Evolutionary conservation across 2,113 vertebrate species (phyloP).

Genomic region (Neodontobutis hainanensis): DNA sequence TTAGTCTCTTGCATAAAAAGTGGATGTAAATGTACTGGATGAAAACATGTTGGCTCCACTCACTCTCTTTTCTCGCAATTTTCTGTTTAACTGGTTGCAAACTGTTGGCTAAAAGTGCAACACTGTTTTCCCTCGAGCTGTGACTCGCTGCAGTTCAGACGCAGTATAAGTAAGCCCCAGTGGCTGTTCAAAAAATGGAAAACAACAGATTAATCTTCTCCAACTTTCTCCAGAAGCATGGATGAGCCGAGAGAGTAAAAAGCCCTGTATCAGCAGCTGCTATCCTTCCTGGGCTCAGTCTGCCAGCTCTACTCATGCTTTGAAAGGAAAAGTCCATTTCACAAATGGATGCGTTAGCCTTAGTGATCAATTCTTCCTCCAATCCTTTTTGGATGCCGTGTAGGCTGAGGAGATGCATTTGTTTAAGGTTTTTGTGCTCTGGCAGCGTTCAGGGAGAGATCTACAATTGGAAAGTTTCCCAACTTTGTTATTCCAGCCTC

Average conservation of each 20-base stretch:
- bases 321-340: slow-evolving; percentile 64
- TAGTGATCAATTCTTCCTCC: slow-evolving; percentile 45
- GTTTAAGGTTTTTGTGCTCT: slow-evolving; percentile 45
- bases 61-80: not conserved
- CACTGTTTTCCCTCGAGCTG: slow-evolving; percentile 21
- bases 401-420: slow-evolving; percentile 7
- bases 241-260: slow-evolving; percentile 41
- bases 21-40: too few species aligned
- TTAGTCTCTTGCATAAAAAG: too few species aligned
- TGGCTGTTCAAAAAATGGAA: slow-evolving; percentile 53
- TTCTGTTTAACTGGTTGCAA: slow-evolving; percentile 7
- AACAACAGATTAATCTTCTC: slow-evolving; percentile 63
- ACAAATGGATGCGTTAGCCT: slow-evolving; percentile 55
- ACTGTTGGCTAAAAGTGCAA: slow-evolving; percentile 25
- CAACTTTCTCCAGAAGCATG: slow-evolving; percentile 36
- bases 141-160: slow-evolving; percentile 25
- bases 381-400: slow-evolving; percentile 2
- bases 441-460: slow-evolving; percentile 25
- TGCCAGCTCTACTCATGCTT: slow-evolving; percentile 34
- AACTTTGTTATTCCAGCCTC: slow-evolving; percentile 6
- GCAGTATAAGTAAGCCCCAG: slow-evolving; percentile 41
- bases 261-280: slow-evolving; percentile 40
- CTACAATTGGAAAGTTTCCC: slow-evolving; percentile 16
- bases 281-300: slow-evolving; percentile 22
- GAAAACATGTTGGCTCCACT: too few species aligned